Evolutionary conservation across 2,113 vertebrate species (phyloP).

Genomic region (Scophthalmus maximus): DNA sequence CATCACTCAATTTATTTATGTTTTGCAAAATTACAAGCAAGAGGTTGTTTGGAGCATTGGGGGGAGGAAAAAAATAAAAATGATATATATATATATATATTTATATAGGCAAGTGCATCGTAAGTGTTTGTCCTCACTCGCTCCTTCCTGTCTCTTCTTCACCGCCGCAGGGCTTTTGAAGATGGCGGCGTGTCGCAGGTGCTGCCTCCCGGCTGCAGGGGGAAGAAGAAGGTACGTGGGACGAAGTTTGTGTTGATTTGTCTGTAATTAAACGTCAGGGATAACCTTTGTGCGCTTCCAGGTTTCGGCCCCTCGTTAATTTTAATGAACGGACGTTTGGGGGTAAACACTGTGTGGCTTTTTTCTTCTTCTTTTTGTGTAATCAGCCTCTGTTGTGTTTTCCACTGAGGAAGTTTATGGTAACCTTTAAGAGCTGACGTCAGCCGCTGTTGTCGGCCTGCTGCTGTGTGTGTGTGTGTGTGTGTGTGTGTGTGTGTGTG

Average conservation of each 20-base stretch:
- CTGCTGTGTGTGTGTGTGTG: conserved; percentile 36
- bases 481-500: conserved; percentile 23
- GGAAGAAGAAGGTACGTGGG: not conserved
- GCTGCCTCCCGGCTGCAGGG: not conserved
- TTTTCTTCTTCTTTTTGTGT: not conserved
- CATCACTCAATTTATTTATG: too few relatives aligned
- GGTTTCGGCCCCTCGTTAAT: conserved; percentile 40
- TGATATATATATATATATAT: too few relatives aligned
- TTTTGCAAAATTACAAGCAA: too few relatives aligned
- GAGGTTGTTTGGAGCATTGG: too few relatives aligned
- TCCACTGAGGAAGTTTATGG: conserved; percentile 26
- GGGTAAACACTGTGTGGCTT: conserved; percentile 37
- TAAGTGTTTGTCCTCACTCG: not conserved
- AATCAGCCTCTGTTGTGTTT: conserved; percentile 30
- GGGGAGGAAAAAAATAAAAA: too few relatives aligned
- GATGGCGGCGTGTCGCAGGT: conserved; percentile 3
- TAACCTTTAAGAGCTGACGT: conserved; percentile 59
- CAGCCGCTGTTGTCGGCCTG: conserved; percentile 31
- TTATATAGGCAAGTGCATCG: not conserved
- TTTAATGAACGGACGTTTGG: conserved; percentile 60
- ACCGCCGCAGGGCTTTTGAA: not conserved
- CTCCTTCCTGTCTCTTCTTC: not conserved
- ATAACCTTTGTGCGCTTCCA: conserved; percentile 49
- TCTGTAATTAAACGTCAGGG: conserved; percentile 17
- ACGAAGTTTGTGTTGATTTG: conserved; percentile 20